phyloP scores from a whole-genome alignment of 2,888 invertebrate species.

The Andricus curvator region DNA sequence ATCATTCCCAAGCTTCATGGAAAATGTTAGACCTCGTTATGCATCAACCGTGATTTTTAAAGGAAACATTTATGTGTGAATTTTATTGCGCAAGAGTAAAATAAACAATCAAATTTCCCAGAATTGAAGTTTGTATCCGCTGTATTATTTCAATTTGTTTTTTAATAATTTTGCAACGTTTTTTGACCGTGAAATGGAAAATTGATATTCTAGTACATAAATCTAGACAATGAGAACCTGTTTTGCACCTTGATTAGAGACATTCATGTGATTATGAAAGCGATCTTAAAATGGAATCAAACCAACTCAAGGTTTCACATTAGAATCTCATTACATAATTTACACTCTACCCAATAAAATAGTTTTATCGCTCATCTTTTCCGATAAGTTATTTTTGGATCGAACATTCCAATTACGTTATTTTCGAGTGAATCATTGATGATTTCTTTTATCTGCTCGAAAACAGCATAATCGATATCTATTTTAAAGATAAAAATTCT shows the following conservation, averaged over 20 bases:
- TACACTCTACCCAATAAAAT: neutral
- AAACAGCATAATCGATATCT: neutral
- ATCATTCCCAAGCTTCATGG: slow-evolving; percentile 23
- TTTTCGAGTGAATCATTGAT: neutral
- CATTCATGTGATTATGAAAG: neutral
- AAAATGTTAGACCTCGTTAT: slow-evolving; percentile 12
- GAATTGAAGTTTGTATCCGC: neutral
- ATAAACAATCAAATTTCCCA: neutral
- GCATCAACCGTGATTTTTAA: slow-evolving; percentile 11
- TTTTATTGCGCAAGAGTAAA: neutral
- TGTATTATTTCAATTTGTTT: neutral
- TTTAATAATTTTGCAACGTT: neutral
- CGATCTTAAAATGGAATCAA: slow-evolving; percentile 1
- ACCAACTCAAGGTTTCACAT: neutral
- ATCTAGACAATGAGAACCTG: slow-evolving; percentile 2
- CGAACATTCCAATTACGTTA: neutral
- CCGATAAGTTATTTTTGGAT: neutral
- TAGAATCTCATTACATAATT: neutral
- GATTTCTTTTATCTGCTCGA: neutral
- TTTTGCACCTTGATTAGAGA: neutral
- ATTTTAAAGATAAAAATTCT: neutral
- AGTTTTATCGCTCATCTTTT: neutral
- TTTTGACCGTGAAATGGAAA: slow-evolving; percentile 23
- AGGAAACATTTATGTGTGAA: slow-evolving; percentile 22
- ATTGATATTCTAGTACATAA: slow-evolving; percentile 1